These are phyloP conservation scores for Cassiopea andromeda DNA, from an alignment of 30 jellyfish, hydroid and myxozoan genomes.

Conservation along the genomic window DNA sequence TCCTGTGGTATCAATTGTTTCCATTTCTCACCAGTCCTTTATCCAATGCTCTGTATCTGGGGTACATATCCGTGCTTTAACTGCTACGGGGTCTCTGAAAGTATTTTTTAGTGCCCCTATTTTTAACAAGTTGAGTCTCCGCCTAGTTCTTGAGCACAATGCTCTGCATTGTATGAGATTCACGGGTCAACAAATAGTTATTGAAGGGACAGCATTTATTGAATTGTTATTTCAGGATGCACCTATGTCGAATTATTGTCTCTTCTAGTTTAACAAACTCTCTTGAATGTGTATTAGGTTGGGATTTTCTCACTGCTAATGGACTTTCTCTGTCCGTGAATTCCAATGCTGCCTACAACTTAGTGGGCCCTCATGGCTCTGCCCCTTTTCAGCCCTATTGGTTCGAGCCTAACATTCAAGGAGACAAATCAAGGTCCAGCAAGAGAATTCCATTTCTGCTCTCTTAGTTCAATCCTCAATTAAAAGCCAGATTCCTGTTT, in stretches of 20 bases:
- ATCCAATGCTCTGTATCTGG: constrained; percentile 24
- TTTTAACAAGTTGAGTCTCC: constrained; percentile 7
- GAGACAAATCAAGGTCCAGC: too few species aligned
- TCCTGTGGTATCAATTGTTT: constrained; percentile 3
- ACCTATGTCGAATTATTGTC: neutral
- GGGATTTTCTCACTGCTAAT: constrained; percentile 43
- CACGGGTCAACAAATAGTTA: constrained; percentile 31
- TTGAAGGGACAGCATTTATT: constrained; percentile 14
- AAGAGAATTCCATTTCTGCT: too few species aligned
- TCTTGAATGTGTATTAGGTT: constrained; percentile 25
- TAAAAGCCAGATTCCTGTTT: too few species aligned
- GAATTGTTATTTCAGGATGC: neutral
- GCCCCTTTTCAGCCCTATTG: too few species aligned
- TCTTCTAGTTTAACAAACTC: neutral
- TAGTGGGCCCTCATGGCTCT: neutral
- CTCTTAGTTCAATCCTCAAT: too few species aligned
- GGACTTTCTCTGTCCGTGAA: neutral
- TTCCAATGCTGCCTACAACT: neutral
- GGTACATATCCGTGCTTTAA: constrained; percentile 28
- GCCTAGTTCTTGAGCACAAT: neutral
- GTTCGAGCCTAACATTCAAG: too few species aligned
- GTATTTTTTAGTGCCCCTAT: constrained; percentile 30
- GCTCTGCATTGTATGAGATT: constrained; percentile 14
- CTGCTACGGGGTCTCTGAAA: constrained; percentile 62
- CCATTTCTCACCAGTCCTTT: constrained; percentile 6